A percentile compares a stretch with the other conserved stretches of the same genome.
Evolutionary conservation across 2,113 vertebrate species (phyloP).

Genomic region (Oenanthe melanoleuca): DNA sequence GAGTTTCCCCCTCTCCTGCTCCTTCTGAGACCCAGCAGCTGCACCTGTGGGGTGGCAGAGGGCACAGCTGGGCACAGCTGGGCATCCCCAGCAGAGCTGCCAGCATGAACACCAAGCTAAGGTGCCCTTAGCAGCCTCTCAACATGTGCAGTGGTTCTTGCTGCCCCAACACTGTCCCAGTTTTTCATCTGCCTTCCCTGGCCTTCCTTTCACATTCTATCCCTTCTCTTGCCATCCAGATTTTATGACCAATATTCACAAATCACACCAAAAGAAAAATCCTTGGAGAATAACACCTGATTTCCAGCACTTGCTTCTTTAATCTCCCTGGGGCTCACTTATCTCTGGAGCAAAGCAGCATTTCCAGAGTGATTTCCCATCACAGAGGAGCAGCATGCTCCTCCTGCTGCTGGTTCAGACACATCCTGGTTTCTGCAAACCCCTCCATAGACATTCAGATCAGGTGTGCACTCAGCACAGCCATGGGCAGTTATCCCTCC

Average conservation of each 20-base stretch:
- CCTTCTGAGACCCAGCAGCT: not conserved
- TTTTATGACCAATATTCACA: not conserved
- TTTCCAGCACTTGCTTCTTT: not conserved
- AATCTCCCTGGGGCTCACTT: not conserved
- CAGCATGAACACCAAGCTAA: not conserved
- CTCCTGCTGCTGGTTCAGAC: not conserved
- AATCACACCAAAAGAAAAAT: accelerated
- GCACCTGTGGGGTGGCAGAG: not conserved
- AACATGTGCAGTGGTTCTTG: not conserved
- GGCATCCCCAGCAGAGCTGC: not conserved
- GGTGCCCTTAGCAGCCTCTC: no score
- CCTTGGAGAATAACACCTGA: not conserved
- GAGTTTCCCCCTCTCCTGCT: not conserved
- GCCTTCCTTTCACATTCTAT: not conserved
- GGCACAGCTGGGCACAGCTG: not conserved
- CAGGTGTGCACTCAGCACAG: not conserved
- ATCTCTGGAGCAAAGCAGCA: not conserved
- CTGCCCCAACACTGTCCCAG: not conserved
- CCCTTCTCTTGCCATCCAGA: not conserved
- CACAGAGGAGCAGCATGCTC: not conserved
- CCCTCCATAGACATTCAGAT: not conserved
- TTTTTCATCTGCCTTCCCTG: not conserved
- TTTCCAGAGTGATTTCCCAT: not conserved
- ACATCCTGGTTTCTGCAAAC: not conserved
- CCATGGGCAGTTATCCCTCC: not conserved